phyloP scores from a whole-genome alignment of 2,113 vertebrate genomes.

The Petaurus breviceps region DNA sequence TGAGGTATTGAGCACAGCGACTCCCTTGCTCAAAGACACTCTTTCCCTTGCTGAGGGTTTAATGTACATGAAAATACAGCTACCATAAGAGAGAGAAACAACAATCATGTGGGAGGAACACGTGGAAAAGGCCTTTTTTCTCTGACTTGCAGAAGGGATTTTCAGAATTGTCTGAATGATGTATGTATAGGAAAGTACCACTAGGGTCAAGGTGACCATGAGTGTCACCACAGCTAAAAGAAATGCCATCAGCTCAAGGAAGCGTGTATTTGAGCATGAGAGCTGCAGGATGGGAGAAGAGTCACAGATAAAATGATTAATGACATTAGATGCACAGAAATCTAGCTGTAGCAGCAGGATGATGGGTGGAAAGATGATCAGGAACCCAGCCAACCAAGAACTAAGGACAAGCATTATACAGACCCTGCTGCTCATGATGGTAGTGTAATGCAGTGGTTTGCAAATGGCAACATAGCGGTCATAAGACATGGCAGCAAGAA shows the following conservation, averaged over 20 bases:
- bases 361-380: not conserved
- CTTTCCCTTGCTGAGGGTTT: not conserved
- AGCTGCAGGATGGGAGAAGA: not conserved
- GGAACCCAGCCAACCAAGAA: not conserved
- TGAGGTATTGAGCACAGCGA: not conserved
- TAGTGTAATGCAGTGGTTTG: not conserved
- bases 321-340: not conserved
- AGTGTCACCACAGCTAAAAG: not conserved
- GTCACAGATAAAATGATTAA: not conserved
- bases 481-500: not conserved
- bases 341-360: not conserved
- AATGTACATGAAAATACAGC: slow-evolving; percentile 3
- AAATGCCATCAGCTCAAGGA: not conserved
- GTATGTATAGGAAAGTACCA: not conserved
- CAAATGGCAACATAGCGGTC: not conserved
- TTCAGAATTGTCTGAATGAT: not conserved
- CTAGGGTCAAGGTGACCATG: not conserved
- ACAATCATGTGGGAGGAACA: not conserved
- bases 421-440: not conserved
- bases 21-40: not conserved
- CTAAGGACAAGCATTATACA: not conserved
- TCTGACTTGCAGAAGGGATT: not conserved
- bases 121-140: not conserved
- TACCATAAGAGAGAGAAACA: not conserved
- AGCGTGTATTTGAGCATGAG: not conserved